These are phyloP conservation scores for Micromesistius poutassou DNA, from an alignment of 2,797 vertebrate genomes.

Conservation along the genomic window DNA sequence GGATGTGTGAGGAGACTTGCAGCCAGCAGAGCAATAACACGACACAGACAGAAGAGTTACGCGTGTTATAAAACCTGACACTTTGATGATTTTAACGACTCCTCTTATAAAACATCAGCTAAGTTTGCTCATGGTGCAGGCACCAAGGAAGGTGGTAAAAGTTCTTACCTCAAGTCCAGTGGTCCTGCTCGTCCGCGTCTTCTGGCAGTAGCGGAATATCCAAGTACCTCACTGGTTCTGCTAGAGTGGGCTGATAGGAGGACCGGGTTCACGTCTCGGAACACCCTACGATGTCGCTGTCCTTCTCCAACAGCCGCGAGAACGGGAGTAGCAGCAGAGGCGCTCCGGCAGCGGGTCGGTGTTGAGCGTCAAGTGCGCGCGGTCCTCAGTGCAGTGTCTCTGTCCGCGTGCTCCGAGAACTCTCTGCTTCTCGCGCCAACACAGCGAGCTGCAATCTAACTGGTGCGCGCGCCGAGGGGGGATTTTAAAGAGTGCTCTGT, in stretches of 20 bases:
- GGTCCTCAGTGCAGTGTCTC: constrained; percentile 35
- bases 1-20: not conserved
- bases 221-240: constrained; percentile 12
- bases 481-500: constrained; percentile 85
- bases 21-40: not conserved
- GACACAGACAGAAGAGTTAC: not conserved
- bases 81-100: not conserved
- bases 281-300: not conserved
- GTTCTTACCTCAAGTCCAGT: constrained; percentile 46
- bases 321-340: not conserved
- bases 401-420: not conserved
- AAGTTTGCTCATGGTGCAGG: too few species aligned
- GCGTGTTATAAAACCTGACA: not conserved
- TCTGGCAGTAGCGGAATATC: constrained; percentile 15
- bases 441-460: constrained; percentile 78
- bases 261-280: too few species aligned
- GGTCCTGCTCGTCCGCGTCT: constrained; percentile 1
- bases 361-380: constrained; percentile 32
- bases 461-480: constrained; percentile 70
- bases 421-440: constrained; percentile 45
- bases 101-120: not conserved
- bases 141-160: not conserved
- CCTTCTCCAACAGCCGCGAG: not conserved
- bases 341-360: constrained; percentile 7
- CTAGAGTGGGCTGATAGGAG: too few species aligned